Evolutionary conservation across 2,797 vertebrate species (phyloP).

Genomic region (Cirrhinus mrigala): DNA sequence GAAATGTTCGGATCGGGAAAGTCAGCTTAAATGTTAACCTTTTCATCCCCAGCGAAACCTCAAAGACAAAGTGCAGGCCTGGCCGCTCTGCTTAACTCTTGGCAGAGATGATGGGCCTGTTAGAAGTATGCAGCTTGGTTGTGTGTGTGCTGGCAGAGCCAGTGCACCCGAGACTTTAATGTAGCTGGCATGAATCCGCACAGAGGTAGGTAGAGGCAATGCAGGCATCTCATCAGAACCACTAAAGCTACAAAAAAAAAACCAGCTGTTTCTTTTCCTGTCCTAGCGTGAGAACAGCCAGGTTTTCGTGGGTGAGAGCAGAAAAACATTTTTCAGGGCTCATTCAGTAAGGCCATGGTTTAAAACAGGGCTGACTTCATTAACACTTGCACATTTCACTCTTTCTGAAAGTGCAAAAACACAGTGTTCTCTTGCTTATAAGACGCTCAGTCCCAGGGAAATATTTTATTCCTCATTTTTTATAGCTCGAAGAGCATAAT

Average conservation of each 20-base stretch:
- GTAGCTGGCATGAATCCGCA: slow-evolving; percentile 42
- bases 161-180: slow-evolving; percentile 42
- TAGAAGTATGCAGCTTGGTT: slow-evolving; percentile 33
- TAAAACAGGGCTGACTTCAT: slow-evolving; percentile 13
- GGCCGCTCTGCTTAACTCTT: slow-evolving; percentile 12
- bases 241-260: slow-evolving; percentile 15
- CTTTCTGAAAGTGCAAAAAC: background rate
- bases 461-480: background rate
- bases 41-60: slow-evolving; percentile 35
- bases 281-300: slow-evolving; percentile 39
- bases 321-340: slow-evolving; percentile 1
- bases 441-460: background rate
- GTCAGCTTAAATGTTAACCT: slow-evolving; percentile 6
- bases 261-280: slow-evolving; percentile 34
- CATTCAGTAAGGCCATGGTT: background rate
- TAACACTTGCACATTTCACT: background rate
- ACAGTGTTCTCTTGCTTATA: background rate
- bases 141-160: slow-evolving; percentile 38
- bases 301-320: slow-evolving; percentile 10
- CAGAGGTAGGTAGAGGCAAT: slow-evolving; percentile 48
- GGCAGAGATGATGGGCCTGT: slow-evolving; percentile 25
- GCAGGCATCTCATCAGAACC: slow-evolving; percentile 49
- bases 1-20: slow-evolving; percentile 26
- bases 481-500: background rate
- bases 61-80: slow-evolving; percentile 41